Conservation (phyloP, 2,888 invertebrate genomes). For the Drosophila mayaguana region DNA sequence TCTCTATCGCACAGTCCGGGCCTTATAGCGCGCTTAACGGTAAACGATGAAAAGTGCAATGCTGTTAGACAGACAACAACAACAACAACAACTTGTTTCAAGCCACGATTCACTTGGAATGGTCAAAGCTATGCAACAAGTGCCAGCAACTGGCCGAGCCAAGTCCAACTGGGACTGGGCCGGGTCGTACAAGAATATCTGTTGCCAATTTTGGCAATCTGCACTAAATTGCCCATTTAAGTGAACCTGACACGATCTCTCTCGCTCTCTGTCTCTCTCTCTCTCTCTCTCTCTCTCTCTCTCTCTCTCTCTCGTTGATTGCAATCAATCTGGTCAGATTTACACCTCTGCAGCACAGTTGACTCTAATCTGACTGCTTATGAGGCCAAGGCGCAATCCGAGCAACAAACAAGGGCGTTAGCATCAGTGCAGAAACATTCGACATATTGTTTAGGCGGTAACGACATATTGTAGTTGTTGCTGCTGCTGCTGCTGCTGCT, state of each 20-base stretch:
- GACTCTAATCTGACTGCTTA: conserved; percentile 51
- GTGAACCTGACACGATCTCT: conserved; percentile 51
- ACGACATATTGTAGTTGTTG: conserved; percentile 22
- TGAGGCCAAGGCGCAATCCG: conserved; percentile 69
- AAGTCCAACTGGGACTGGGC: conserved; percentile 36
- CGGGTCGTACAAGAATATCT: conserved; percentile 65
- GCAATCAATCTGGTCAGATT: conserved; percentile 73
- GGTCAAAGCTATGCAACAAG: conserved; percentile 71
- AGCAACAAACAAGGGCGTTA: conserved; percentile 68
- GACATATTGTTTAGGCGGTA: conserved; percentile 60
- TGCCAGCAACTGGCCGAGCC: conserved; percentile 38
- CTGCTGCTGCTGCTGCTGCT: conserved; percentile 28
- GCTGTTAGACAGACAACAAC: conserved; percentile 22
- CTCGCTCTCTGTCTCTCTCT: not conserved
- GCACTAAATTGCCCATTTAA: conserved; percentile 79
- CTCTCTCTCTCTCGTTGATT: conserved; percentile 44
- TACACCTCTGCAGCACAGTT: conserved; percentile 66
- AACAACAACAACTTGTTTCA: conserved; percentile 54
- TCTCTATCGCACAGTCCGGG: conserved; percentile 5
- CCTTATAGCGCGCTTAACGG: conserved; percentile 48
- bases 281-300: conserved; percentile 1
- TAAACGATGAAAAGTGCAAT: conserved; percentile 63
- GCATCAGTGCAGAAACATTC: conserved; percentile 74
- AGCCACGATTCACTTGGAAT: conserved; percentile 57
- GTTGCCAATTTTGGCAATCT: conserved; percentile 72